Evolutionary conservation across 2,888 invertebrate genomes (phyloP), one percentile per base, ranked within the genome.

Genomic region (Amblyteles armatorius): DNA sequence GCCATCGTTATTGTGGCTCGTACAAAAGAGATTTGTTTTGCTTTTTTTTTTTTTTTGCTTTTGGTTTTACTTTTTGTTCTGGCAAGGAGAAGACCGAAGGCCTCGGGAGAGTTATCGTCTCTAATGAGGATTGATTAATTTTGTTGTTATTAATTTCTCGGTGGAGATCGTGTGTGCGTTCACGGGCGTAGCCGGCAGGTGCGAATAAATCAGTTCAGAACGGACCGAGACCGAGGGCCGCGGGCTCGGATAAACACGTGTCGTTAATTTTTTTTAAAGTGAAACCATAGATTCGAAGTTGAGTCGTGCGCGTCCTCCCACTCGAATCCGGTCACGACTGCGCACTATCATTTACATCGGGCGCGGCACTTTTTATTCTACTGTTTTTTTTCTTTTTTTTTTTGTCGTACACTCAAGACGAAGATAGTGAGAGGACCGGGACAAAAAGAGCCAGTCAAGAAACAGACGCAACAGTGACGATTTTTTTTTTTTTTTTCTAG

Each of bases 121-220:
- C 74, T 89, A 84, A 87, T 87, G 84, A 87, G 68, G 81, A 79
- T 76, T 83, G 86, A 88, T 87, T 89, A 89, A 88, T 88, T 89
- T 87, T 86, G 87, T 89, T 84, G 67, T 84, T 84, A 90, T 88
- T 90, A 90, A 90, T 88, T 86, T 81, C 76, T 40, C 85, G 89
- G 80, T 83, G 82, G 44, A 83, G 82, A 79, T 26, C 60, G 60
- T 78, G 71, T 52, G 77, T 50, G 83, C 86, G 85, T 88, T 11
- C 0, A 57, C 22, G 26, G 80, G 81, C 83, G 82, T 22, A 26
- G 63, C 40, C 73, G 40, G 44, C 79, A 81, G 81, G 81, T 77
- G 44, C 13, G 29, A 40, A 50, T 74, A 68, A 65, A 63, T 76
- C 50, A 50, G 26, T 16, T 7, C 13, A 2, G 7, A 29, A 22